Evolutionary conservation across 1,140 invertebrate species (phyloP).

Genomic region (Bombus difficillimus): DNA sequence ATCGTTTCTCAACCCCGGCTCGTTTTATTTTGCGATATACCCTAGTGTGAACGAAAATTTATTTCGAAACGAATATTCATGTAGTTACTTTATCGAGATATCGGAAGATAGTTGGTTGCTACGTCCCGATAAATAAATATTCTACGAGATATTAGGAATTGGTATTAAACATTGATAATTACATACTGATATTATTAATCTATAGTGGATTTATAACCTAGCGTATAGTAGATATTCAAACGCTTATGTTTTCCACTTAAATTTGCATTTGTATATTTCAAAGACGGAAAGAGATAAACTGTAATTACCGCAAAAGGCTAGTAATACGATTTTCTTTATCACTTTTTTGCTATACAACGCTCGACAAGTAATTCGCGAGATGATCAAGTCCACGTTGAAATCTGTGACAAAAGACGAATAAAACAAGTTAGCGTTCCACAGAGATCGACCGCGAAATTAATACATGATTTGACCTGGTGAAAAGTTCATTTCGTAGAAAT

Average conservation of each 20-base stretch:
- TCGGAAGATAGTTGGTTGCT: not conserved
- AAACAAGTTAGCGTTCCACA: not conserved
- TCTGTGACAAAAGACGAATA: not conserved
- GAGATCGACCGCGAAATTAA: not conserved
- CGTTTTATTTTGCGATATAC: not conserved
- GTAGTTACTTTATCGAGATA: not conserved
- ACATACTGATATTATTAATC: not conserved
- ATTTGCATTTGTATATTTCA: not conserved
- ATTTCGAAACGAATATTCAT: not conserved
- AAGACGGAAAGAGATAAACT: not conserved
- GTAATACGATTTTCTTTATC: not conserved
- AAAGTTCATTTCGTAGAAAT: constrained; percentile 3
- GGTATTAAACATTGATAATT: not conserved
- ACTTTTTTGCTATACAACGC: not conserved
- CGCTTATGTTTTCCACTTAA: no score
- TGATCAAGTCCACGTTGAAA: not conserved
- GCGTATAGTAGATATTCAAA: no score
- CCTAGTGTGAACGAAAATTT: not conserved
- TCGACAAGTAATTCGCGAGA: not conserved
- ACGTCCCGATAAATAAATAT: not conserved
- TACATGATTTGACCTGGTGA: not conserved
- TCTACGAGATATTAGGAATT: not conserved
- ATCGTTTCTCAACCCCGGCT: not conserved
- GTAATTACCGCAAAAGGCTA: not conserved
- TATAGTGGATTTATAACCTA: no score